Conservation (phyloP, 2,797 vertebrate species). For the Peromyscus attwateri region DNA sequence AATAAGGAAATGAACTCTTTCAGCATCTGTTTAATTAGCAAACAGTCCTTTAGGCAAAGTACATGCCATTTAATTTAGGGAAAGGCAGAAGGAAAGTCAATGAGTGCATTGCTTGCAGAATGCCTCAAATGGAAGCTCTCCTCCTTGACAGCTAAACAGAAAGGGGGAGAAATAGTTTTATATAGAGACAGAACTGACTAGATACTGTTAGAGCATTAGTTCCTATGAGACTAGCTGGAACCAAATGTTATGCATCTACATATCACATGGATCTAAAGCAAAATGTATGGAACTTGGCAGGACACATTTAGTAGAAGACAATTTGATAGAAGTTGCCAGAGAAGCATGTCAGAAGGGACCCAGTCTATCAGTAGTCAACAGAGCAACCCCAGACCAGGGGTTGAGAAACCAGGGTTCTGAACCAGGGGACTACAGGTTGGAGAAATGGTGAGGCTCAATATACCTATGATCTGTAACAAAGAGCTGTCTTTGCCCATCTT, state of each 20-base stretch:
- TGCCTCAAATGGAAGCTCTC: not conserved
- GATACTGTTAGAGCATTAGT: not conserved
- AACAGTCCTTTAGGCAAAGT: not conserved
- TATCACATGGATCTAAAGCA: not conserved
- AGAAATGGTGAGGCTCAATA: not conserved
- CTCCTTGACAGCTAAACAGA: not conserved
- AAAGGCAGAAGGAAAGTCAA: not conserved
- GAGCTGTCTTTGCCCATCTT: not conserved
- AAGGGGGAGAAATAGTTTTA: not conserved
- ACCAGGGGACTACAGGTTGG: rapidly evolving
- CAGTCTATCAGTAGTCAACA: too few species aligned
- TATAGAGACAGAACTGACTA: not conserved
- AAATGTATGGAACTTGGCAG: not conserved
- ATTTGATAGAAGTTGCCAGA: not conserved
- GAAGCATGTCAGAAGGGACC: not conserved
- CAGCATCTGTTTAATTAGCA: slow-evolving; percentile 6
- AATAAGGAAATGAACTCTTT: slow-evolving; percentile 46
- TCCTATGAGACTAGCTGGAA: not conserved
- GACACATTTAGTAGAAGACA: too few species aligned
- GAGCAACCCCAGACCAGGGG: not conserved
- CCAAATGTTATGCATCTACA: not conserved
- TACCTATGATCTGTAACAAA: not conserved
- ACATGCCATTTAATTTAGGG: not conserved
- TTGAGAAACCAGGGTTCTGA: not conserved
- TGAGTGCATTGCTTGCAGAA: not conserved